Percentiles rank a stretch among this genome's conserved stretches.
These are phyloP conservation scores for Magallana angulata DNA, from an alignment of 1,140 invertebrate genomes.

Conservation along the genomic window DNA sequence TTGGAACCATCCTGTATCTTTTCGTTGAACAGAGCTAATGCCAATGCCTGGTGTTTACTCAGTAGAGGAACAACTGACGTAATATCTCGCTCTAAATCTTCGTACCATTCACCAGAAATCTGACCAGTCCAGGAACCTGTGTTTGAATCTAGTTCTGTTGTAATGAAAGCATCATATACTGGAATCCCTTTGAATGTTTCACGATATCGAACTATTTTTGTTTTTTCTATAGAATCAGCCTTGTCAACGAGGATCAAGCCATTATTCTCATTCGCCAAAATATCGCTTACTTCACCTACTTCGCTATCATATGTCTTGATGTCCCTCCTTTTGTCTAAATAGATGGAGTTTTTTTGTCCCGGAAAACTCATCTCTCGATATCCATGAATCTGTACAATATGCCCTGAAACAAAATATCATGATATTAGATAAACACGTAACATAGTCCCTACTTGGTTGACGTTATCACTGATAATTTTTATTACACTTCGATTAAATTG, in stretches of 20 bases:
- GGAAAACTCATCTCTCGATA: neutral
- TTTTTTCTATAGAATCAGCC: conserved; percentile 48
- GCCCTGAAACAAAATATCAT: neutral
- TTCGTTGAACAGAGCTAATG: conserved; percentile 29
- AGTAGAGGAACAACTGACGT: conserved; percentile 8
- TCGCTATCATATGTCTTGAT: neutral
- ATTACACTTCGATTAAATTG: no score
- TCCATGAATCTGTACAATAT: neutral
- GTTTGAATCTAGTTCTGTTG: conserved; percentile 46
- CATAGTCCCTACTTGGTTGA: no score
- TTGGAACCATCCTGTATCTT: neutral
- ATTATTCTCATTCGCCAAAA: neutral
- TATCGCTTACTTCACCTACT: neutral
- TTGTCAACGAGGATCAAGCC: neutral
- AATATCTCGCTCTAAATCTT: conserved; percentile 44
- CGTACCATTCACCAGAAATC: conserved; percentile 38
- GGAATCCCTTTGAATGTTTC: conserved; percentile 59
- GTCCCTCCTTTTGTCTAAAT: neutral
- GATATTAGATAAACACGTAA: no score
- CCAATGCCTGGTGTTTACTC: neutral
- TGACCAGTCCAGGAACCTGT: conserved; percentile 49
- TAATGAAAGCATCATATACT: conserved; percentile 43
- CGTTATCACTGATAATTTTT: no score
- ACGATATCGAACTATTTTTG: conserved; percentile 43
- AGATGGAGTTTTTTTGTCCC: neutral